A percentile compares a stretch with the other conserved stretches of the same genome.
These are phyloP conservation scores for Myotis lucifugus DNA, from an alignment of 2,113 vertebrate genomes.

Conservation along the genomic window DNA sequence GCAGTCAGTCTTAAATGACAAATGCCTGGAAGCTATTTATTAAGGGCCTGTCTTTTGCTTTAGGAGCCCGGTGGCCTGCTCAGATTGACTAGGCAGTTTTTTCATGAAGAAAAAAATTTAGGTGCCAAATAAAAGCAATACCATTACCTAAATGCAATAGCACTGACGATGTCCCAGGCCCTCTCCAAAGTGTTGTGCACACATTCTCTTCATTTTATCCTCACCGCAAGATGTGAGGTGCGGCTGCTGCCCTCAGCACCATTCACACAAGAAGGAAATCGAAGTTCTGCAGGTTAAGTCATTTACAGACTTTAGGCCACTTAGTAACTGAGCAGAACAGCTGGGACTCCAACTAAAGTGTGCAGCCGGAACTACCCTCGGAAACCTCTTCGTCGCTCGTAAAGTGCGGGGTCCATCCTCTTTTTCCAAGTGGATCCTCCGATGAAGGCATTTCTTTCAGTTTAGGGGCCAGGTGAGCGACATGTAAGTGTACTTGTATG, in stretches of 20 bases:
- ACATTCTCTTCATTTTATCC: neutral
- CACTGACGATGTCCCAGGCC: neutral
- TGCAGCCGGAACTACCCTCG: neutral
- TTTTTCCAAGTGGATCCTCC: neutral
- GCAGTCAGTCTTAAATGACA: conserved; percentile 13
- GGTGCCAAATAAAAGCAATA: neutral
- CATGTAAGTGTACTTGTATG: neutral
- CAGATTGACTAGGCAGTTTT: neutral
- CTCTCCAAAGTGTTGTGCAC: neutral
- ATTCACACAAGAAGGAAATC: neutral
- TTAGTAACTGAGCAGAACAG: neutral
- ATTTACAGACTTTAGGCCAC: neutral
- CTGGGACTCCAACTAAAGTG: neutral
- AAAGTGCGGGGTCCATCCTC: neutral
- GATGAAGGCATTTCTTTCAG: neutral
- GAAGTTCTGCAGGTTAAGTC: neutral
- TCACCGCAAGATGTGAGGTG: neutral
- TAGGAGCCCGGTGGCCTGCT: neutral
- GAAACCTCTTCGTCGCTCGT: neutral
- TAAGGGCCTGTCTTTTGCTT: neutral
- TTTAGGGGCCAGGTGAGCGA: neutral
- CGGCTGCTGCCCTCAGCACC: neutral
- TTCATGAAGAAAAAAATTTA: neutral
- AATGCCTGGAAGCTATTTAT: conserved; percentile 15
- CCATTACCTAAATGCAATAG: neutral